Conservation (phyloP, 2,797 vertebrate species). For the Calcarius lapponicus region DNA sequence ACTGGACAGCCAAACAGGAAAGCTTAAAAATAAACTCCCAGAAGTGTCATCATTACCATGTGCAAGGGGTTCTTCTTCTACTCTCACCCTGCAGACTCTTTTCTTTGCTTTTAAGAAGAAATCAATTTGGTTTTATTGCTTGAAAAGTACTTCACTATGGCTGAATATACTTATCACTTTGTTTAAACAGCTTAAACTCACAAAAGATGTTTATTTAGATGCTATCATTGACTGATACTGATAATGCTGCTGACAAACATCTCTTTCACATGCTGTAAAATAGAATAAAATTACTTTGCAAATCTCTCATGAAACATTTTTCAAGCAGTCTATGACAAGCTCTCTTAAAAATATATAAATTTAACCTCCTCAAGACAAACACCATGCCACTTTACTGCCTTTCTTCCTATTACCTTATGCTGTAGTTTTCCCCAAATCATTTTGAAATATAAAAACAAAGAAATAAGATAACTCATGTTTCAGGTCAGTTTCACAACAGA, state of each 20-base stretch:
- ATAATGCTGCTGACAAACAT: neutral
- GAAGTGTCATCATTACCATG: neutral
- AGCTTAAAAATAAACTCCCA: neutral
- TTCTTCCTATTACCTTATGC: neutral
- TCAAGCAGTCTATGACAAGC: neutral
- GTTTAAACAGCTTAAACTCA: neutral
- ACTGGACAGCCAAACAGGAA: neutral
- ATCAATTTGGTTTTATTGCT: neutral
- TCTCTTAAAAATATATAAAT: neutral
- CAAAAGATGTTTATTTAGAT: neutral
- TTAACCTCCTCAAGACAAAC: neutral
- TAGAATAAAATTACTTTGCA: neutral
- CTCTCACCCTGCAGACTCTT: neutral
- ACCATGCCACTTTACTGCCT: neutral
- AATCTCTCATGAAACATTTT: neutral
- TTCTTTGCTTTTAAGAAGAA: neutral
- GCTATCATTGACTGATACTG: neutral
- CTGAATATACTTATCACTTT: neutral
- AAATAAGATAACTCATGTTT: neutral
- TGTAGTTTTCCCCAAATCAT: neutral
- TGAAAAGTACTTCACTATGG: neutral
- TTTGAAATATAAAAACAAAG: neutral
- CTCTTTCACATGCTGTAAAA: neutral
- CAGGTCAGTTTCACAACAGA: neutral
- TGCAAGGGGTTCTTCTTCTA: neutral